Evolutionary conservation across 2,797 vertebrate species (phyloP).

Genomic region (Pangasius mekongensis): DNA sequence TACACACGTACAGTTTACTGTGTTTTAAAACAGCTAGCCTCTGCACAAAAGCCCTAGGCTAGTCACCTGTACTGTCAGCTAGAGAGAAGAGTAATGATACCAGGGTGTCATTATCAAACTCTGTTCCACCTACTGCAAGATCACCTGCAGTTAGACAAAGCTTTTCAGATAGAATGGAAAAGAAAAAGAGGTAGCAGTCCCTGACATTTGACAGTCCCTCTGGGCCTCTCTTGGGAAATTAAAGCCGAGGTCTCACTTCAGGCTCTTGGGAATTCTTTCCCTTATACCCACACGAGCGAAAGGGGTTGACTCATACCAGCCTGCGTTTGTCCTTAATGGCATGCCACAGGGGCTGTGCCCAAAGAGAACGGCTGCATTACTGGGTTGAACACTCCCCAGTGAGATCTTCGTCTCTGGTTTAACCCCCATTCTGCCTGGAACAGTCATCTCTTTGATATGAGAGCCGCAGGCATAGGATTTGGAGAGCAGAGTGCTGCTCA

Average conservation of each 20-base stretch:
- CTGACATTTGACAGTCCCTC: conserved; percentile 46
- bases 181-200: conserved; percentile 44
- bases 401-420: conserved; percentile 39
- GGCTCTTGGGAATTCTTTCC: conserved; percentile 12
- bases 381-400: conserved; percentile 40
- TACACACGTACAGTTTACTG: conserved; percentile 10
- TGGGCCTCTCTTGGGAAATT: conserved; percentile 55
- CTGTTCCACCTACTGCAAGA: conserved; percentile 31
- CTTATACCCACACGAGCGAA: conserved; percentile 8
- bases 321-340: conserved; percentile 54
- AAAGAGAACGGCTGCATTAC: conserved; percentile 28
- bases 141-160: conserved; percentile 52
- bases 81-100: conserved; percentile 43
- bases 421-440: conserved; percentile 46
- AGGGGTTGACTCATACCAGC: conserved; percentile 10
- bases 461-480: conserved; percentile 47
- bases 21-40: conserved; percentile 23
- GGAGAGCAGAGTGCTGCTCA: conserved; percentile 18
- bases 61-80: conserved; percentile 52
- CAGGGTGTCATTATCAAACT: conserved; percentile 52
- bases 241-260: conserved; percentile 42
- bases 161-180: conserved; percentile 39
- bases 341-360: conserved; percentile 51
- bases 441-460: conserved; percentile 52
- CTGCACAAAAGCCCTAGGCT: conserved; percentile 31